Base-by-base conservation (phyloP, 2,113 vertebrate species). In the Telmatochromis sp. region DNA sequence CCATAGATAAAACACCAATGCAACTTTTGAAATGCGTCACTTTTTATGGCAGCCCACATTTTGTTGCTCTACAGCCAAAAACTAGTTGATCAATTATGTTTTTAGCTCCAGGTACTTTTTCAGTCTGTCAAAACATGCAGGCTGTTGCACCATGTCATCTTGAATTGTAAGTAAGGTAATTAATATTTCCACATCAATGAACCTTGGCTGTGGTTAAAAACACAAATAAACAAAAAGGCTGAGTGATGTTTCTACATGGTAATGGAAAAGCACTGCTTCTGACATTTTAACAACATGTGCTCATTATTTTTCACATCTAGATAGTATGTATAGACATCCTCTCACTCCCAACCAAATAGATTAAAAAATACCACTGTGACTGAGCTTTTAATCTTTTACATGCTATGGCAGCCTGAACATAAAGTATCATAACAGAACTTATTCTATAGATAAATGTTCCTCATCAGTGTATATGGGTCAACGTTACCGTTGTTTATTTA, bases 191-290 rank as follows among this genome's bases (percentile, higher is more conserved):
- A 47, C 35, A 42, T 42, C 14, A 47, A 5, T 28, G 13, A 47
- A 47, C 1, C 9, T 28, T 3, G 68, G 68, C 37, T 45, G 37
- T 45, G 37, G 68, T 26, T 73, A 15, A 71, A 45, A 73, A 4
- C 40, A 26, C 15, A 23, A 4, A 15, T 12, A 0, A 63, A 12
- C 3, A 65, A 35, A 65, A 65, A 65, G 17, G 15, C 60, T 0
- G 4, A 23, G 63, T 14, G 11, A 75, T 19, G 40, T 28, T 28
- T 75, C 14, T 19, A 19, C 14, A 28, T 11, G 40, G 9, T 28
- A 47, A 10, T 75, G 0, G 4, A 47, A 17, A 47, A 47, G 6
- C 35, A 26, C 5, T 26, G 21, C 1, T 73, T 26, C 21, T 73
- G 40, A 5, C 37, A 42, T 23, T 37, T 68, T 68, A 37, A 37